Evolutionary conservation across 2,113 vertebrate genomes (phyloP).

Genomic region (Chloebia gouldiae): DNA sequence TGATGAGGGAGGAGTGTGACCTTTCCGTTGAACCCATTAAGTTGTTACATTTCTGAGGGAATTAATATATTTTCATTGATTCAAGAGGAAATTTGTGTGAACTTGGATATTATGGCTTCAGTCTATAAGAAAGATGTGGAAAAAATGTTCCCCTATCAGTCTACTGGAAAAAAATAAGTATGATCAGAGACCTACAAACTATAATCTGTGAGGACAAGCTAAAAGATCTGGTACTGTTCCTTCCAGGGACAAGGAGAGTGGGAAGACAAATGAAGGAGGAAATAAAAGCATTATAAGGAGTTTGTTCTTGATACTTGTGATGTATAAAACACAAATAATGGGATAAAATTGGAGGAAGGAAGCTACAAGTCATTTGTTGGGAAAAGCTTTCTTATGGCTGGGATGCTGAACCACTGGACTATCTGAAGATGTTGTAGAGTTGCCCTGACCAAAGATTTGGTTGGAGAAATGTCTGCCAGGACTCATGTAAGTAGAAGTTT

Average conservation of each 20-base stretch:
- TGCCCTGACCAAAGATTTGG: background rate
- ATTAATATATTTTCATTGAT: background rate
- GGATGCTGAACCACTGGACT: background rate
- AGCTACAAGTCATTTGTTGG: background rate
- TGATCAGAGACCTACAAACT: background rate
- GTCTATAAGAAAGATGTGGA: background rate
- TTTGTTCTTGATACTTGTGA: background rate
- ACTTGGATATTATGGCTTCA: background rate
- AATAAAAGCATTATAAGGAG: background rate
- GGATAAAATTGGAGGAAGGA: background rate
- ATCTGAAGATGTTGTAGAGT: background rate
- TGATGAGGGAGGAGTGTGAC: background rate
- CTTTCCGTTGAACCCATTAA: background rate
- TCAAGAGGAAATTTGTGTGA: background rate
- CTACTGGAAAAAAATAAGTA: background rate
- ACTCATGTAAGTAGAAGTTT: background rate
- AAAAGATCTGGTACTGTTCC: background rate
- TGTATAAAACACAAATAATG: background rate
- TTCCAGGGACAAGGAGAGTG: background rate
- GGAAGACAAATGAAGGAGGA: background rate
- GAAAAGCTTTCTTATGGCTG: background rate
- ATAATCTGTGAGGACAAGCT: background rate
- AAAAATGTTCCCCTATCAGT: background rate
- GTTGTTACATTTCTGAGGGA: background rate
- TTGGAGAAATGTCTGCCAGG: background rate